Percentiles rank a stretch among this genome's conserved stretches.
Conservation (phyloP, 2,888 invertebrate genomes). For the Epistrophe eligans region DNA sequence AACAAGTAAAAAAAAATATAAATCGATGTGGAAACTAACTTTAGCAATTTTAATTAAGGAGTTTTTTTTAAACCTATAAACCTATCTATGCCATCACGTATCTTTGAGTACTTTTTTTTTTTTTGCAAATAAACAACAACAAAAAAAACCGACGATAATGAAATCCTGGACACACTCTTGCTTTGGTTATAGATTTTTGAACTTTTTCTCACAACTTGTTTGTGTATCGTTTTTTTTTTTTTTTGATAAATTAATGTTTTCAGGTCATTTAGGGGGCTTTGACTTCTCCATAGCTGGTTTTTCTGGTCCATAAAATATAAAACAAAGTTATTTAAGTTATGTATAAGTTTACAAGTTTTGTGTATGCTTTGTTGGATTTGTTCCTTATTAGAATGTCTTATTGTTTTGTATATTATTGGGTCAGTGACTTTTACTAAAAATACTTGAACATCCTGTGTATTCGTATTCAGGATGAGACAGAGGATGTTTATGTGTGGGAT, state of each 20-base stretch:
- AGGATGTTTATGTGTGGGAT: background rate
- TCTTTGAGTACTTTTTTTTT: constrained; percentile 7
- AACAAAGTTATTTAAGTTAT: constrained; percentile 17
- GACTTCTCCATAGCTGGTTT: constrained; percentile 44
- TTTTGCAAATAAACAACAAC: background rate
- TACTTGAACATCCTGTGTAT: background rate
- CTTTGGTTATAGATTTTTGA: constrained; percentile 57
- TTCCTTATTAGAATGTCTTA: constrained; percentile 27
- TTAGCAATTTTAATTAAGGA: constrained; percentile 7
- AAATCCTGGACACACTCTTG: background rate
- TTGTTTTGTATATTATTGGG: constrained; percentile 32
- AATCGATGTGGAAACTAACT: background rate
- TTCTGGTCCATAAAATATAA: constrained; percentile 40
- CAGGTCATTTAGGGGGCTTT: constrained; percentile 49
- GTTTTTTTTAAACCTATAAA: constrained; percentile 33
- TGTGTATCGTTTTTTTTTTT: background rate
- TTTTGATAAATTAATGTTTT: constrained; percentile 41
- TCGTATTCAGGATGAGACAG: background rate
- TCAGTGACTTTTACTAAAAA: constrained; percentile 35
- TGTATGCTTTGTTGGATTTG: background rate
- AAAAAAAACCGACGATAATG: background rate
- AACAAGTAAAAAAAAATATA: background rate
- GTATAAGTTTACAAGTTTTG: background rate
- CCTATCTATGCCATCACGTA: background rate
- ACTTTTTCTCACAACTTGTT: constrained; percentile 26